Conservation (phyloP, 1,140 invertebrate species). For the Bilobella aurantiaca region DNA sequence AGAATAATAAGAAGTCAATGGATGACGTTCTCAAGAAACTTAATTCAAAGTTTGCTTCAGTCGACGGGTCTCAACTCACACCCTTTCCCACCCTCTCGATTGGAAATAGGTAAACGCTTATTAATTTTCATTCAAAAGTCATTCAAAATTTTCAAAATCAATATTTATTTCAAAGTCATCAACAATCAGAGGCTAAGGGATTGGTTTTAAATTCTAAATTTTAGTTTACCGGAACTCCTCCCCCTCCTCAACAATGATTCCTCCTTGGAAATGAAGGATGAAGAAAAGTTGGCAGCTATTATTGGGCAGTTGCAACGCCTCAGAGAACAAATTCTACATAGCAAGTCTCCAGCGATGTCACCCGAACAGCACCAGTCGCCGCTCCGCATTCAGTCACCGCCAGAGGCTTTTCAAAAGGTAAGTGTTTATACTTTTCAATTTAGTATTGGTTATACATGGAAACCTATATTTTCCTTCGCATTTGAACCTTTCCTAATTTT, state of each 20-base stretch:
- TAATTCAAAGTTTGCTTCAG: slow-evolving; percentile 23
- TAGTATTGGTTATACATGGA: too few species aligned
- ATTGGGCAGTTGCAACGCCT: slow-evolving; percentile 32
- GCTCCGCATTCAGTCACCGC: too few species aligned
- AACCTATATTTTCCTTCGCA: too few species aligned
- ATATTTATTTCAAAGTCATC: too few species aligned
- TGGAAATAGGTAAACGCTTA: slow-evolving; percentile 29
- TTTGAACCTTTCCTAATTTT: too few species aligned
- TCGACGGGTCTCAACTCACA: not conserved
- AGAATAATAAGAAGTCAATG: slow-evolving; percentile 28
- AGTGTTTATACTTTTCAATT: too few species aligned
- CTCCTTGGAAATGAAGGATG: not conserved
- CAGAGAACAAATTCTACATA: slow-evolving; percentile 30
- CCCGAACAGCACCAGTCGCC: not conserved
- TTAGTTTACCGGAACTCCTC: not conserved
- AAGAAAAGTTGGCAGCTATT: slow-evolving; percentile 30
- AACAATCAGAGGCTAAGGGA: too few species aligned
- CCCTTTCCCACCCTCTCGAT: slow-evolving; percentile 8
- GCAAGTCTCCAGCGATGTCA: slow-evolving; percentile 15
- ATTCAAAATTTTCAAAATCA: too few species aligned
- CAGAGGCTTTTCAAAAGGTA: too few species aligned
- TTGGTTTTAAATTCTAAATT: not conserved
- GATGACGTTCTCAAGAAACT: slow-evolving; percentile 33
- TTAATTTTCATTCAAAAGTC: too few species aligned
- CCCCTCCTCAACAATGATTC: not conserved